These are phyloP conservation scores for Petrophora chlorosata DNA, from an alignment of 2,888 invertebrate species.

Conservation along the genomic window DNA sequence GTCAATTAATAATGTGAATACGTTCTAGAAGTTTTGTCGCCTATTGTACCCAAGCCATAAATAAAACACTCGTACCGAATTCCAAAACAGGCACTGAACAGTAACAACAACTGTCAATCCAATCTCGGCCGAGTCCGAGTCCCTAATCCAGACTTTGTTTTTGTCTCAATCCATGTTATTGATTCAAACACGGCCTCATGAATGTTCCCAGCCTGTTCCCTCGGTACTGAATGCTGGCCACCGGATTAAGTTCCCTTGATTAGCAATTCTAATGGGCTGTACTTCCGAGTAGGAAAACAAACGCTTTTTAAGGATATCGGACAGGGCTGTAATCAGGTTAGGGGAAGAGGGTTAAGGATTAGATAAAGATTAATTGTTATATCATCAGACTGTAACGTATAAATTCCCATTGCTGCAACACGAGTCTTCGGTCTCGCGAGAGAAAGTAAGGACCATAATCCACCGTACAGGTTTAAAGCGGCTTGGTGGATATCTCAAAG, in stretches of 20 bases:
- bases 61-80: too few species aligned
- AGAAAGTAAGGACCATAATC: too few species aligned
- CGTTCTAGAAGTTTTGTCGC: too few species aligned
- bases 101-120: conserved; percentile 4
- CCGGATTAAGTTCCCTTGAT: conserved; percentile 41
- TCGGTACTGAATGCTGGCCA: conserved; percentile 33
- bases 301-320: conserved; percentile 35
- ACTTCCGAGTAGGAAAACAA: conserved; percentile 35
- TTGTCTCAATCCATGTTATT: conserved; percentile 37
- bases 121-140: conserved; percentile 8
- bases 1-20: too few species aligned
- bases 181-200: conserved; percentile 33
- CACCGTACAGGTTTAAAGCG: too few species aligned
- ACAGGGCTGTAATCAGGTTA: conserved; percentile 6
- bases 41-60: too few species aligned
- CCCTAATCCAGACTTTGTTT: conserved; percentile 36
- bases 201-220: conserved; percentile 28
- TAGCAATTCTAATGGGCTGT: conserved; percentile 51
- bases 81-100: too few species aligned
- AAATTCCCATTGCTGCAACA: too few species aligned
- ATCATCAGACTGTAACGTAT: not conserved
- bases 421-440: too few species aligned
- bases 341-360: not conserved
- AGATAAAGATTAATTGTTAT: not conserved
- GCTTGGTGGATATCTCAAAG: too few species aligned